Evolutionary conservation across 2,113 vertebrate species (phyloP).

Genomic region (Otolemur garnettii): DNA sequence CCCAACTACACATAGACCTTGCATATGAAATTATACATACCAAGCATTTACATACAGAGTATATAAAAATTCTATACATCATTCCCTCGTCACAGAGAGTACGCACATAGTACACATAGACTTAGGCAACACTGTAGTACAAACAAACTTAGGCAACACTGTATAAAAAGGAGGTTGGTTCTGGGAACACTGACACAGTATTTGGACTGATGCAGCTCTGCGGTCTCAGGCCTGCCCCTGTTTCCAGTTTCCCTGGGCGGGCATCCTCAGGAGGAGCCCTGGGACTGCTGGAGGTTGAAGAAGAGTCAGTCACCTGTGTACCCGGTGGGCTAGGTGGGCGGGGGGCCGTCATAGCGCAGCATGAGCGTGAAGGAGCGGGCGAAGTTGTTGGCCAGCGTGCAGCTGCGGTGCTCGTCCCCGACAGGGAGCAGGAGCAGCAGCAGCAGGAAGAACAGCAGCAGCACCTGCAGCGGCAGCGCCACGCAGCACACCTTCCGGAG

Average conservation of each 20-base stretch:
- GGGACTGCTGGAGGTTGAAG: background rate
- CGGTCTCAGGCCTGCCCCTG: background rate
- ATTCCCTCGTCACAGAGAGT: background rate
- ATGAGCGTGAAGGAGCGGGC: constrained; percentile 95
- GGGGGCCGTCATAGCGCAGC: constrained; percentile 93
- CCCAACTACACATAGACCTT: background rate
- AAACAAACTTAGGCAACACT: constrained; percentile 73
- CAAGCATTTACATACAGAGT: background rate
- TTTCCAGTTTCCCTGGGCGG: background rate
- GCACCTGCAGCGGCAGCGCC: constrained; percentile 91
- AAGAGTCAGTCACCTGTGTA: background rate
- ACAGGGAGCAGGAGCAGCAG: constrained; percentile 93
- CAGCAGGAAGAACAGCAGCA: constrained; percentile 93
- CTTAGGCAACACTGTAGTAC: constrained; percentile 52
- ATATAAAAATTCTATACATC: constrained; percentile 51
- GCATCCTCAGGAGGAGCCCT: background rate
- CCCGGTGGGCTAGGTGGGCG: constrained; percentile 90
- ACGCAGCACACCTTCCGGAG: constrained; percentile 90
- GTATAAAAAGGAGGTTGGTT: constrained; percentile 81
- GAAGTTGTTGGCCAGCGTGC: constrained; percentile 95
- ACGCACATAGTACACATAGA: constrained; percentile 81
- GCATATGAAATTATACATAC: background rate
- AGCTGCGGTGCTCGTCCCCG: constrained; percentile 90
- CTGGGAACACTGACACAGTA: background rate
- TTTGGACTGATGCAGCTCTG: constrained; percentile 39